Evolutionary conservation across 2,113 vertebrate genomes (phyloP).

Genomic region (Anguilla rostrata): DNA sequence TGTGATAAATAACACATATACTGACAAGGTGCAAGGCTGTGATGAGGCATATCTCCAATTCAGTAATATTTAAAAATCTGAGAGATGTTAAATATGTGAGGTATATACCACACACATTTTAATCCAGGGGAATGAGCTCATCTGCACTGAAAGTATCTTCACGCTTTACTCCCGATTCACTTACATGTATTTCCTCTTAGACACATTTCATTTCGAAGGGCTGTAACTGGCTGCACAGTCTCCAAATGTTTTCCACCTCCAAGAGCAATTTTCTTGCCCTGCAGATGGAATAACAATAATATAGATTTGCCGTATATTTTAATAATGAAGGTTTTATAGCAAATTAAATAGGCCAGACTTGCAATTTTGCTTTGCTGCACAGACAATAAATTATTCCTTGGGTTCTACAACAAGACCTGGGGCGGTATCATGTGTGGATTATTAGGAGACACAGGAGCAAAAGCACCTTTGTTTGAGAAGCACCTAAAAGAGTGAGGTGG

Average conservation of each 20-base stretch:
- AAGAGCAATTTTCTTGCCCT: not conserved
- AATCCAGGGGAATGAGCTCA: not conserved
- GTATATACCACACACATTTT: not conserved
- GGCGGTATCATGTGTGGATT: slow-evolving; percentile 59
- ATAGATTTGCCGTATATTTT: slow-evolving; percentile 36
- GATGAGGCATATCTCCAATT: not conserved
- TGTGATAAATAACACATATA: not conserved
- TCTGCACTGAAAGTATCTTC: not conserved
- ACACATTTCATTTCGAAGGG: no score
- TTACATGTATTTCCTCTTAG: not conserved
- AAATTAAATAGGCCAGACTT: slow-evolving; percentile 69
- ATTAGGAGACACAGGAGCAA: slow-evolving; percentile 48
- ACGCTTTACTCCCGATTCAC: not conserved
- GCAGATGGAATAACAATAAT: not conserved
- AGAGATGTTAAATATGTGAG: not conserved
- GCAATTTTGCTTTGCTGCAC: slow-evolving; percentile 72
- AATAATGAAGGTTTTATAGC: slow-evolving; percentile 68
- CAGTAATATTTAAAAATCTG: not conserved
- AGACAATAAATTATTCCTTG: slow-evolving; percentile 73
- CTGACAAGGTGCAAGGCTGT: not conserved
- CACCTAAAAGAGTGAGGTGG: slow-evolving; percentile 43
- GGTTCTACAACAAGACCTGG: slow-evolving; percentile 55
- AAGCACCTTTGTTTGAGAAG: slow-evolving; percentile 54
- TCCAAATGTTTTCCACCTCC: not conserved
- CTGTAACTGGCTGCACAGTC: not conserved